Conservation (phyloP, 2,113 vertebrate genomes). For the Rhinopithecus roxellana region DNA sequence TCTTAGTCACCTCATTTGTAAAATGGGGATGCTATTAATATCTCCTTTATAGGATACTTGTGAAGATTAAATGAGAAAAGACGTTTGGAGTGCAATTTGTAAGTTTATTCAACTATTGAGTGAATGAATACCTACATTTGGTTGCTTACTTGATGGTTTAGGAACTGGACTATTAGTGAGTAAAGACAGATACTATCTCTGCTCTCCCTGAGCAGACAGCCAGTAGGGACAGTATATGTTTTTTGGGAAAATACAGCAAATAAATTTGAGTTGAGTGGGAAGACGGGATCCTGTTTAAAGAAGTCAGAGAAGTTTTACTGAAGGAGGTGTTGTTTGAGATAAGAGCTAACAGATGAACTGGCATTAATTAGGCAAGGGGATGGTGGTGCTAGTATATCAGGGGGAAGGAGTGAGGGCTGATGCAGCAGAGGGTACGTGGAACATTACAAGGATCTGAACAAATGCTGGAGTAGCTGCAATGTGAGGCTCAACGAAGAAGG, state of each 20-base stretch:
- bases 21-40: not conserved
- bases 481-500: not conserved
- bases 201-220: not conserved
- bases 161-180: not conserved
- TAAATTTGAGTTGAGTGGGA: not conserved
- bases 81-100: not conserved
- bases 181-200: not conserved
- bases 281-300: not conserved
- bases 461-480: not conserved
- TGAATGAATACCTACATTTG: not conserved
- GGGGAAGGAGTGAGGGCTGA: not conserved
- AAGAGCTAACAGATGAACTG: not conserved
- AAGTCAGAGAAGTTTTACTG: not conserved
- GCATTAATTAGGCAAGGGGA: not conserved
- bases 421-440: not conserved
- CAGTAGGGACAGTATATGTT: not conserved
- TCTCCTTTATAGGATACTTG: not conserved
- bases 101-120: not conserved
- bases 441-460: not conserved
- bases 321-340: not conserved
- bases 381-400: not conserved
- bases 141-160: not conserved
- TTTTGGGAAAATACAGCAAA: not conserved
- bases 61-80: not conserved
- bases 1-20: not conserved